A percentile compares a stretch with the other conserved stretches of the same genome.
Conservation (phyloP, 2,113 vertebrate genomes). For the Clupea harengus region DNA sequence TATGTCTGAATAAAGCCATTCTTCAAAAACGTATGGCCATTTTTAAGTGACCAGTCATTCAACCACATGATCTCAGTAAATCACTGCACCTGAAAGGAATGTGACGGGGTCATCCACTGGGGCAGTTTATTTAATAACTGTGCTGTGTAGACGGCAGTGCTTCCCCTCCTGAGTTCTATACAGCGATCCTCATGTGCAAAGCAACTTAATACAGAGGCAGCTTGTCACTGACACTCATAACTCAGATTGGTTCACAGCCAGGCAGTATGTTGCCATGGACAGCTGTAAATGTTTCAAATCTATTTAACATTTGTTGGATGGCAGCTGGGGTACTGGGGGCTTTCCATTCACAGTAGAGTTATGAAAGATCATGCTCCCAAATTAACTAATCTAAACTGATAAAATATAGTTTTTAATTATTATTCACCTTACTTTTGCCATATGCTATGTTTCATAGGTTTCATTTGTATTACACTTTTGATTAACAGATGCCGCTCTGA, state of each 20-base stretch:
- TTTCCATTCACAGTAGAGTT: not conserved
- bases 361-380: not conserved
- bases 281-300: constrained; percentile 28
- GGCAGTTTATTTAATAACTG: not conserved
- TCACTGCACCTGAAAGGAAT: not conserved
- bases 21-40: not conserved
- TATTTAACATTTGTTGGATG: constrained; percentile 31
- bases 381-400: not conserved
- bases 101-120: not conserved
- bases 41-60: not conserved
- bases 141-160: not conserved
- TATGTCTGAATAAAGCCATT: not conserved
- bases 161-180: not conserved
- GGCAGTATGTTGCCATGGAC: not conserved
- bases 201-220: not conserved
- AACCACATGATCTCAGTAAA: not conserved
- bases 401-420: not conserved
- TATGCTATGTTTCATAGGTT: not conserved
- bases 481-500: not conserved
- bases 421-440: not conserved
- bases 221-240: constrained; percentile 34
- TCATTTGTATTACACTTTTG: not conserved
- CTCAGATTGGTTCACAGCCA: constrained; percentile 30
- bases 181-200: not conserved
- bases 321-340: not conserved